phyloP scores from a whole-genome alignment of 2,797 vertebrate species.

The Apodemus agrarius region DNA sequence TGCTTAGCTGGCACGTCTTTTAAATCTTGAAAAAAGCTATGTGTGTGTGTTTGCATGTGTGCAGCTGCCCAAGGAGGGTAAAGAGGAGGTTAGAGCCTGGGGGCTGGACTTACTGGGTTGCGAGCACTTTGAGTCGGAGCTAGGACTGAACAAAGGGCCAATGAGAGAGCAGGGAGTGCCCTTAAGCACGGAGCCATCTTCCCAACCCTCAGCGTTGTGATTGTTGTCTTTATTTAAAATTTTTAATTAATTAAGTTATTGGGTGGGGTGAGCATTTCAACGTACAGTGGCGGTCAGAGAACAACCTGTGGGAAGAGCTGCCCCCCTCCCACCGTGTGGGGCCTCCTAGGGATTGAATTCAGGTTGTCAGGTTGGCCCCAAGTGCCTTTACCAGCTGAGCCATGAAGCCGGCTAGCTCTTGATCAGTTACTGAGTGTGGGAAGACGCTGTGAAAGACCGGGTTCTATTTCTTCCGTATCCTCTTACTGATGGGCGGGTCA shows the following conservation, averaged over 20 bases:
- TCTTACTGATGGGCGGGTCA: not conserved
- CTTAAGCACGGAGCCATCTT: not conserved
- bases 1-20: not conserved
- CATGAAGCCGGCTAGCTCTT: not conserved
- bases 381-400: not conserved
- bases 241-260: not conserved
- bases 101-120: not conserved
- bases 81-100: not conserved
- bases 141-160: not conserved
- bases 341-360: not conserved
- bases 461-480: not conserved
- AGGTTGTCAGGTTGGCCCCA: not conserved
- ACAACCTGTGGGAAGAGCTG: too few relatives aligned
- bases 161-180: not conserved
- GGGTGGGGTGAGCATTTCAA: not conserved
- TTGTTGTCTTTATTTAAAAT: not conserved
- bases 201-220: not conserved
- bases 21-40: not conserved
- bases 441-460: not conserved
- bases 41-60: not conserved
- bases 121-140: not conserved
- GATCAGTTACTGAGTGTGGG: constrained; percentile 3
- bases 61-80: not conserved
- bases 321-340: not conserved
- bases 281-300: not conserved